These are phyloP conservation scores for Galbula dea DNA, from an alignment of 2,113 vertebrate species.

Conservation along the genomic window DNA sequence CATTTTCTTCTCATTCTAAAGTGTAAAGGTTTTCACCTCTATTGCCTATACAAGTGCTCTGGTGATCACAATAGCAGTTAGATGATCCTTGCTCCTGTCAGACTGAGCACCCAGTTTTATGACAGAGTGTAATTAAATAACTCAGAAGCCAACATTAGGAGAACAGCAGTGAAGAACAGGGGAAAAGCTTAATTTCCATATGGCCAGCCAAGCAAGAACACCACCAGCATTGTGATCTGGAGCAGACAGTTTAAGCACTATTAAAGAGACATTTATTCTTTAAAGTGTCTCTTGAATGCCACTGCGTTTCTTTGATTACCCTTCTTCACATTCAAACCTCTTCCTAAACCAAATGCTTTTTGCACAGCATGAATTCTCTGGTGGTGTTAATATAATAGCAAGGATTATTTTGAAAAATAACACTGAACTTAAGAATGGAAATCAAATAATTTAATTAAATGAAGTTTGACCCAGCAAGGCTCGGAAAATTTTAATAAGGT, in stretches of 20 bases:
- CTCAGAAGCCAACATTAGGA: constrained; percentile 35
- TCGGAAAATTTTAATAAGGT: background rate
- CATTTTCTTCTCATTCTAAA: constrained; percentile 37
- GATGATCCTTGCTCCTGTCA: constrained; percentile 62
- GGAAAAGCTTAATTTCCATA: constrained; percentile 57
- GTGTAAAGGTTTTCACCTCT: constrained; percentile 28
- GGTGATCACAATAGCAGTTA: constrained; percentile 42
- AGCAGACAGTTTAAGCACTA: constrained; percentile 21
- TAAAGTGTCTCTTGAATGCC: background rate
- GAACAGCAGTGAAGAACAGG: constrained; percentile 24
- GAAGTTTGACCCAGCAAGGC: background rate
- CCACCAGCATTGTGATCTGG: constrained; percentile 31
- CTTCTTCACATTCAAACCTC: constrained; percentile 30
- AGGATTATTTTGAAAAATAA: constrained; percentile 2
- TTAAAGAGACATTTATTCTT: constrained; percentile 21
- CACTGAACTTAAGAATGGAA: background rate
- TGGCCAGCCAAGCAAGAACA: constrained; percentile 68
- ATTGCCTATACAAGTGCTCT: background rate
- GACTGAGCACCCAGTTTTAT: background rate
- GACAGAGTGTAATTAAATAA: constrained; percentile 71
- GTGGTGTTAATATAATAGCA: constrained; percentile 1
- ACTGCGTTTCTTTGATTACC: constrained; percentile 17
- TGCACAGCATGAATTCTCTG: background rate
- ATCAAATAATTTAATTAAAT: constrained; percentile 22
- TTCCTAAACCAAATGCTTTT: background rate